These are phyloP conservation scores for Sepiola atlantica DNA, from an alignment of 2,888 invertebrate species.

Conservation along the genomic window DNA sequence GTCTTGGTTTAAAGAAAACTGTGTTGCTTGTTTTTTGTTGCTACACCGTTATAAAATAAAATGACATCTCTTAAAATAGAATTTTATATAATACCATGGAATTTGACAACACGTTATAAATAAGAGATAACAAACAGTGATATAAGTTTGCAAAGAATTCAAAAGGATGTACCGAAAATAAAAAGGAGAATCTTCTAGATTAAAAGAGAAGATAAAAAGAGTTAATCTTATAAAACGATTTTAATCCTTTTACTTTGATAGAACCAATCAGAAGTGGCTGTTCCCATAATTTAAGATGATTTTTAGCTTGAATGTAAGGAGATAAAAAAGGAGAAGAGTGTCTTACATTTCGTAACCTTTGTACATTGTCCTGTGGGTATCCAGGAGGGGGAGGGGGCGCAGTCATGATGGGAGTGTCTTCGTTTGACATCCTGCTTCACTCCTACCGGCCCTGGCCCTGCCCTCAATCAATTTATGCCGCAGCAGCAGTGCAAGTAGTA, in stretches of 20 bases:
- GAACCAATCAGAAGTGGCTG: neutral
- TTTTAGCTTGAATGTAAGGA: neutral
- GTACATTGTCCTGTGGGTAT: slow-evolving; percentile 60
- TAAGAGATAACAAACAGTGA: neutral
- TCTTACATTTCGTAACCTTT: slow-evolving; percentile 59
- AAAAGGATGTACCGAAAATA: neutral
- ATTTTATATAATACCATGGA: too few relatives aligned
- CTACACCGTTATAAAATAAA: too few relatives aligned
- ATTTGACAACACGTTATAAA: neutral
- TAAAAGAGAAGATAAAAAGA: neutral
- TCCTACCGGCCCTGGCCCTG: slow-evolving; percentile 2
- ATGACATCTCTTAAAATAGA: too few relatives aligned
- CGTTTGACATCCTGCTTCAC: slow-evolving; percentile 56
- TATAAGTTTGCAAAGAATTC: neutral
- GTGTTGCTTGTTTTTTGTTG: too few relatives aligned
- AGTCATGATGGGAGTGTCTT: slow-evolving; percentile 62
- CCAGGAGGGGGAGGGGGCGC: slow-evolving; percentile 61
- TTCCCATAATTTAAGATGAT: neutral
- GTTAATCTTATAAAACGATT: neutral
- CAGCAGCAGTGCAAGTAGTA: slow-evolving; percentile 38
- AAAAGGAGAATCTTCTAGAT: neutral
- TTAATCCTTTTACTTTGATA: neutral
- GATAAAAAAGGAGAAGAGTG: neutral
- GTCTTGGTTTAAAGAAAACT: too few relatives aligned
- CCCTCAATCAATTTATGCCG: neutral